Base-by-base conservation (phyloP, 2,797 vertebrate genomes). In the Pangasius sanitwongsei region DNA sequence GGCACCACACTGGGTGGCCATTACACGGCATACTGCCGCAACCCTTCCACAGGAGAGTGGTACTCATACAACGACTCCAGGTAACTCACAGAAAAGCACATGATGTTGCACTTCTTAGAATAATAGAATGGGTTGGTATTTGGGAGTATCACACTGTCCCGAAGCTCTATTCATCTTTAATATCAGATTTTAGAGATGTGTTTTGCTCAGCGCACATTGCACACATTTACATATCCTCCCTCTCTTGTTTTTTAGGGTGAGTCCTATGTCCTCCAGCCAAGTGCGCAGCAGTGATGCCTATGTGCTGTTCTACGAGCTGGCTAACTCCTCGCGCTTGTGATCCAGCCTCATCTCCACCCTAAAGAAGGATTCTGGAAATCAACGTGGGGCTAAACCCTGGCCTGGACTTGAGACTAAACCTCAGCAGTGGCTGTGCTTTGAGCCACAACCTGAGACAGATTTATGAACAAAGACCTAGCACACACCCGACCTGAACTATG, bases 1-100 rank as follows among this genome's bases (percentile, higher is more conserved):
- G 98, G 98, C 86, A 98, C 97, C 91, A 97, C 97, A 74, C 93
- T 98, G 96, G 98, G 98, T 23, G 98, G 98, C 74, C 98, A 99
- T 90, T 99, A 99, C 93, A 99, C 98, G 0, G 97, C 98, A 37
- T 99, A 97, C 95, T 99, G 98, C 94, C 98, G 95, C 89, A 98
- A 97, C 94, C 96, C 97, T 0, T 92, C 93, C 28, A 96, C 97
- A 31, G 97, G 97, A n/a, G 98, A 99, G 90, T 99, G 98, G 98
- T 96, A 98, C 95, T 97, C 94, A 72, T 99, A 97, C 96, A 99
- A 99, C 0, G 98, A 99, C 96, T 96, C 96, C 93, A 97, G 98
- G 98, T 99, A 93, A 95, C 63, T 13, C 28, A 11, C 3, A 7
- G 6, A 59, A 87, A 55, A n/a, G 18, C 6, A n/a, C 65, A 44